These are phyloP conservation scores for Erebia palarica DNA, from an alignment of 2,888 invertebrate species.

Conservation along the genomic window DNA sequence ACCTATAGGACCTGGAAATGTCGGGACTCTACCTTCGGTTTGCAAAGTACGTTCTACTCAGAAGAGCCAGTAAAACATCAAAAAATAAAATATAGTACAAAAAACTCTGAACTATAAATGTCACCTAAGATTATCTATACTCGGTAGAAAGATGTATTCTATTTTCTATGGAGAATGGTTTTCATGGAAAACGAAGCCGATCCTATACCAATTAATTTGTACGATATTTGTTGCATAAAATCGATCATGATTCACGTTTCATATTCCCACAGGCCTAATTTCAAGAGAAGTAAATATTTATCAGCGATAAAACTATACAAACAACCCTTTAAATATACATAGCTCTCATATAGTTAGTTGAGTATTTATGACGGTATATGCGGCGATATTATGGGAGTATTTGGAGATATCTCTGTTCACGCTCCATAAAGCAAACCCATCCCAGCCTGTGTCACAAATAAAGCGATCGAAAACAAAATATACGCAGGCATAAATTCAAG, in stretches of 20 bases:
- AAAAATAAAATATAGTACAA: too few relatives aligned
- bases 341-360: slow-evolving; percentile 5
- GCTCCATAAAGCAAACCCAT: slow-evolving; percentile 26
- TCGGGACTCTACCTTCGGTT: too few relatives aligned
- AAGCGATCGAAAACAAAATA: slow-evolving; percentile 18
- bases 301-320: background rate
- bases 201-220: too few relatives aligned
- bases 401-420: slow-evolving; percentile 28
- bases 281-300: background rate
- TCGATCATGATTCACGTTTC: background rate
- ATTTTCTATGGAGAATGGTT: too few relatives aligned
- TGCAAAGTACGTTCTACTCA: too few relatives aligned
- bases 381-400: slow-evolving; percentile 16
- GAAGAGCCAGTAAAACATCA: too few relatives aligned
- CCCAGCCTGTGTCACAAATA: slow-evolving; percentile 25
- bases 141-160: too few relatives aligned
- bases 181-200: too few relatives aligned
- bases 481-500: slow-evolving; percentile 15
- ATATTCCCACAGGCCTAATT: background rate
- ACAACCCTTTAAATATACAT: slow-evolving; percentile 3
- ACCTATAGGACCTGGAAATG: too few relatives aligned
- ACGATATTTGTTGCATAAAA: background rate
- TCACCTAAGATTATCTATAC: too few relatives aligned
- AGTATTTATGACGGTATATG: slow-evolving; percentile 16
- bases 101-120: too few relatives aligned